Evolutionary conservation across 2,888 invertebrate genomes (phyloP), one percentile per base, ranked within the genome.

Genomic region (Cataglyphis altisquamis): DNA sequence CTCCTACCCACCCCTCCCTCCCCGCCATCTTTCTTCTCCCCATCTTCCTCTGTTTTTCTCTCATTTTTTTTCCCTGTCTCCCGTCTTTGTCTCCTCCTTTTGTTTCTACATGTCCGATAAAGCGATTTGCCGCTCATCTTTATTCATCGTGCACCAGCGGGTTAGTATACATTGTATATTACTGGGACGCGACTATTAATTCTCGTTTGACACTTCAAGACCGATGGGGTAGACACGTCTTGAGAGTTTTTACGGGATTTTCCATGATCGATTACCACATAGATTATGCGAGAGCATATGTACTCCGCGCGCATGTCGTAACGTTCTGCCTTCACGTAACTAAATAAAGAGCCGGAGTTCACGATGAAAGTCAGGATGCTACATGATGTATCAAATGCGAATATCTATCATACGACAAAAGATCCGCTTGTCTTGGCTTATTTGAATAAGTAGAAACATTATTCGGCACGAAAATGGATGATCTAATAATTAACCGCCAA

Each of bases 201-300:
- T 89, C 87, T 82, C 87, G 89, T 89, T 89, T 89, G 89, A 89
- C 89, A 90, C 89, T 90, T 57, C 70, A 84, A 86, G 90, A 90
- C 89, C 90, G 90, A 90, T 84, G 88, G 84, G 67, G 60, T 57
- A 73, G 89, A 83, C 86, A 84, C 84, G 66, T 89, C 68, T 68
- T 74, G 84, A 81, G 62, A 84, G 82, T 90, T 89, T 89, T 89
- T 89, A 87, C 84, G 55, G 80, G 83, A 90, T 89, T 84, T 82
- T 82, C 86, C 86, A 83, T 90, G 89, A 89, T 89, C 89, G 89
- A 89, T 89, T 90, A 85, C 87, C 60, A n/a, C 74, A 32, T 78
- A 63, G 78, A 68, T 83, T 84, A 68, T 78, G 57, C 74, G 77
- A 72, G 72, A 89, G 84, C 89, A 89, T 88, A 83, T 89, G 90